Evolutionary conservation across 2,113 vertebrate species (phyloP), one percentile per base, ranked within the genome.

Genomic region (Microcebus murinus): DNA sequence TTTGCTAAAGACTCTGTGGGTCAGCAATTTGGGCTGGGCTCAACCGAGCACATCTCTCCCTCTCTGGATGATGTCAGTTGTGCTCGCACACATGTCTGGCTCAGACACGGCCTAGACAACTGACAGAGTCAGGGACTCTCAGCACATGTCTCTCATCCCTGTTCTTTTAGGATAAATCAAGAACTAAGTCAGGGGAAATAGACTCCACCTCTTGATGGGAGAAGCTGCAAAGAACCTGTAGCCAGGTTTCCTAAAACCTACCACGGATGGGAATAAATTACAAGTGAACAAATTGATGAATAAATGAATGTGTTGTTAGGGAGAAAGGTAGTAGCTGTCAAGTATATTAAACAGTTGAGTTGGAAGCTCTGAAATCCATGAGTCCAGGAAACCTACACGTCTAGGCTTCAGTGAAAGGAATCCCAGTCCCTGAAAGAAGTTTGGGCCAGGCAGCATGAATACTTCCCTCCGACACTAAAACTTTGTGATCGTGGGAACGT

Each of bases 401-500:
- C 4, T 13, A n/a, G 45, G 18, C 39, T 12, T 84, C 45, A 71
- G n/a, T 36, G 21, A 80, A 95, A 93, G 71, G 39, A 12, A 65
- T 36, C 70, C 36, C 25, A 87, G 87, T 63, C n/a, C 39, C 34
- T 50, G 8, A 85, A 57, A 91, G 34, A 77, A 85, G 59, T 95
- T 20, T 68, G 65, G 36, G 65, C 50, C 45, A 59, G 81, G 59
- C 68, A 81, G 57, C 21, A n/a, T 68, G n/a, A 57, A 39, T 50
- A 71, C 50, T 96, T 95, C 65, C 71, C 73, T 95, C 76, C 10
- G 0, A 87, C 79, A 59, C 95, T 94, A 95, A 91, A 96, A 96
- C 48, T 84, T 93, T 91, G 71, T 85, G 93, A 94, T 68, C 87
- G 27, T 83, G 83, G 76, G 85, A 97, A 92, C 3, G 1, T 76